Evolutionary conservation across 2,888 invertebrate species (phyloP), one percentile per base, ranked within the genome.

Genomic region (Xanthia icteritia): DNA sequence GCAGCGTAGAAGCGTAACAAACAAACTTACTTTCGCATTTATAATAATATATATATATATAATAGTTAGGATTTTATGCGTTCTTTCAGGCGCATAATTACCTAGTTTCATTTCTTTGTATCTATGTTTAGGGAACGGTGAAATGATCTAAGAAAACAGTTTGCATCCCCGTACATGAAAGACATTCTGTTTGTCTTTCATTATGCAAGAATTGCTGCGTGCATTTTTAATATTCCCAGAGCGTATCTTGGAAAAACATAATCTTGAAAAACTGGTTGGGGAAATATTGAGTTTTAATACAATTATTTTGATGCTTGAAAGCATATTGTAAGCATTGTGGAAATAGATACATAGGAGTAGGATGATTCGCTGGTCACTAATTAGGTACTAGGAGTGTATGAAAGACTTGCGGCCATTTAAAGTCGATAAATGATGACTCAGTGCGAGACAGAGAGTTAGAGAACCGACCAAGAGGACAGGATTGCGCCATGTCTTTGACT

Each of bases 111-210:
- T 42, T 64, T 15, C 15, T 15, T 2, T 42, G 0, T 42, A n/a
- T n/a, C n/a, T 17, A n/a, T 64, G 17, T 54, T 17, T 20, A 15
- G 9, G 20, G 5, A 84, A 56, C 39, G 3, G 42, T 11, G 51
- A 54, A 61, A 76, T 73, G 42, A 60, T 79, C 51, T 39, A 17
- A 70, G 72, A 42, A 61, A 79, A 71, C 42, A 51, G 15, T 58
- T 51, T 42, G 20, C 58, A 58, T 69, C n/a, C 6, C 6, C 48
- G 69, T n/a, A 31, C 48, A 45, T 27, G 31, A 60, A 39, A 48
- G 27, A 67, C 5, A 36, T 69, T 75, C 20, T 23, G 9, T 58
- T 63, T 61, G 31, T 67, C 6, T 56, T 45, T 72, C 27, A 58
- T 66, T 45, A 66, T 54, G 54, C 51, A 66, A 48, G 54, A 63